Evolutionary conservation across 2,113 vertebrate genomes (phyloP), one percentile per base, ranked within the genome.

Genomic region (Hippocampus comes): DNA sequence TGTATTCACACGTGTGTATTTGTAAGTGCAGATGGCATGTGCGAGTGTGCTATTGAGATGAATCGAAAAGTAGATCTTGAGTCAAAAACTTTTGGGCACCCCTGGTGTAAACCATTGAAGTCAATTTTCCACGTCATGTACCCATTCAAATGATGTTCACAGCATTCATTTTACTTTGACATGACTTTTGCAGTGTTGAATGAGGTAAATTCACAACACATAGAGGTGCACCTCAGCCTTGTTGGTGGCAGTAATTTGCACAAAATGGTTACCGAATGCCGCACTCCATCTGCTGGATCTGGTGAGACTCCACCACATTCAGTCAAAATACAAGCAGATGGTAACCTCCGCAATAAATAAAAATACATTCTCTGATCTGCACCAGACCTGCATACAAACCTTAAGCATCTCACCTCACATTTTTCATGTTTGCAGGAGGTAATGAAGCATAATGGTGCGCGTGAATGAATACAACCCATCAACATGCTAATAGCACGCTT

Each of bases 401-500:
- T 23, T n/a, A 0, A 25, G 11, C 23, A 59, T 59, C 56, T 59
- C n/a, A 23, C 56, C 56, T 25, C 11, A 14, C 11, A 11, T 42
- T 65, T 14, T 43, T 9, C 41, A 23, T 43, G 41, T 12, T 65
- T 23, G n/a, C 5, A n/a, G 21, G 41, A 65, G 34, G 21, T 43
- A 65, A 65, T n/a, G 63, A 42, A 65, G 41, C 38, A 25, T 57
- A 23, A 57, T 23, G 1, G 10, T 25, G 10, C 14, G 21, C 21
- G 5, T 23, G 34, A 20, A 65, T 23, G 41, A 43, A 43, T 65
- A 15, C 63, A 23, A 42, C 9, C n/a, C 2, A 3, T 20, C 38
- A 43, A 43, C 71, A 83, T 83, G 75, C 53, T 84, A 74, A 86
- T 80, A 67, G 68, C 43, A 23, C 72, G 51, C 38, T 46, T 43